Conservation (phyloP, 2,888 invertebrate genomes). For the Drosophila ustulata region DNA sequence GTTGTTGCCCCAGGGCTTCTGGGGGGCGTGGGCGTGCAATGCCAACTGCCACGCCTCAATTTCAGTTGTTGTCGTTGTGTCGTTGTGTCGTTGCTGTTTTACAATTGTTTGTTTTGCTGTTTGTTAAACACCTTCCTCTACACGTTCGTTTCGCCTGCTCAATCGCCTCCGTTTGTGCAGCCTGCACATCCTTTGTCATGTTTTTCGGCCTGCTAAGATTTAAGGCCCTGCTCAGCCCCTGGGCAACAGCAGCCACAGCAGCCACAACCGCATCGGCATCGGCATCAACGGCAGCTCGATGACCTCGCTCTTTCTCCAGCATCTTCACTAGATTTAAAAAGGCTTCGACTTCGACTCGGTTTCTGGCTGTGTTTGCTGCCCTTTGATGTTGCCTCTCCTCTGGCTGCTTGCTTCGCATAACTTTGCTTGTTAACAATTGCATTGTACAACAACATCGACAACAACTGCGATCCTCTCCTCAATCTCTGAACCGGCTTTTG, state of each 20-base stretch:
- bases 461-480: constrained; percentile 66
- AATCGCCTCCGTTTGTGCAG: constrained; percentile 66
- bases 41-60: constrained; percentile 65
- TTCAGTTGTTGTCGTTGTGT: constrained; percentile 56
- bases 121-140: constrained; percentile 84
- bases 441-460: constrained; percentile 72
- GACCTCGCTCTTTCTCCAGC: constrained; percentile 52
- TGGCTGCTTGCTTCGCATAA: constrained; percentile 70
- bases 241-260: constrained; percentile 44
- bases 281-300: constrained; percentile 14
- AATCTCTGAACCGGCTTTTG: constrained; percentile 68
- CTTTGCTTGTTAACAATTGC: constrained; percentile 82
- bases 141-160: constrained; percentile 62
- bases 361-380: constrained; percentile 38
- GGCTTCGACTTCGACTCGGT: constrained; percentile 16
- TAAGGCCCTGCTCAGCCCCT: constrained; percentile 64
- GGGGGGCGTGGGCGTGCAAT: constrained; percentile 68
- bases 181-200: constrained; percentile 79
- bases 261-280: constrained; percentile 35
- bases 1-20: constrained; percentile 30
- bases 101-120: constrained; percentile 83
- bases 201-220: constrained; percentile 73
- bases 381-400: constrained; percentile 65
- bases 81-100: constrained; percentile 68
- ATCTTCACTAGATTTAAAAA: constrained; percentile 54